Conservation (phyloP, 1,140 invertebrate genomes). For the Procambarus virginalis region DNA sequence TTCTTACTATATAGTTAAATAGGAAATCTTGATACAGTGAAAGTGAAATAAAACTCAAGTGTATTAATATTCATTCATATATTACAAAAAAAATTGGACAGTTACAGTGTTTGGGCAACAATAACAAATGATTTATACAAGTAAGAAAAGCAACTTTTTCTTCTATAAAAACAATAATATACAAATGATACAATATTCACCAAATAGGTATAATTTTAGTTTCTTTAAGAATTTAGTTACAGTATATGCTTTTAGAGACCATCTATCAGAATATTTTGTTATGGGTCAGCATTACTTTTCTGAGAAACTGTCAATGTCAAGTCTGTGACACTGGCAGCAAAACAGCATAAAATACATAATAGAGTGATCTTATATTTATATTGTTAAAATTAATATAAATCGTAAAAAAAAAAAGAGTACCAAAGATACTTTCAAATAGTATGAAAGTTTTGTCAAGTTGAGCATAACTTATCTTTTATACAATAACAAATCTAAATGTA, state of each 20-base stretch:
- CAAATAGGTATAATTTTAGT: background rate
- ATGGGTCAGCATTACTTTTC: background rate
- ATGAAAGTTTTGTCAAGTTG: background rate
- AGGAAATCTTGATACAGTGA: too few relatives aligned
- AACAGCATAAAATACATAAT: background rate
- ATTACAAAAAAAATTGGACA: conserved; percentile 21
- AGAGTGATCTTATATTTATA: background rate
- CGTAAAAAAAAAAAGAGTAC: background rate
- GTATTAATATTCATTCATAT: background rate
- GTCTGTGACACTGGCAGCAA: background rate
- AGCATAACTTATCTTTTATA: too few relatives aligned
- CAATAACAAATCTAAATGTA: too few relatives aligned
- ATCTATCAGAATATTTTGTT: background rate
- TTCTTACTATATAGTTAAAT: too few relatives aligned
- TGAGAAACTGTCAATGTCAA: background rate
- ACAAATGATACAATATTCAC: background rate
- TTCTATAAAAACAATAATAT: background rate
- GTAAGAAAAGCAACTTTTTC: background rate
- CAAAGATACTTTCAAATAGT: background rate
- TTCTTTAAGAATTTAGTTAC: background rate
- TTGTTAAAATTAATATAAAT: background rate
- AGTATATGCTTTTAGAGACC: background rate
- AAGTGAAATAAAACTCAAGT: too few relatives aligned
- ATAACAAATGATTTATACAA: conserved; percentile 36
- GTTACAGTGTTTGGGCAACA: conserved; percentile 19